Conservation (phyloP, 2,888 invertebrate species). For the Caenorhabditis macrosperma region DNA sequence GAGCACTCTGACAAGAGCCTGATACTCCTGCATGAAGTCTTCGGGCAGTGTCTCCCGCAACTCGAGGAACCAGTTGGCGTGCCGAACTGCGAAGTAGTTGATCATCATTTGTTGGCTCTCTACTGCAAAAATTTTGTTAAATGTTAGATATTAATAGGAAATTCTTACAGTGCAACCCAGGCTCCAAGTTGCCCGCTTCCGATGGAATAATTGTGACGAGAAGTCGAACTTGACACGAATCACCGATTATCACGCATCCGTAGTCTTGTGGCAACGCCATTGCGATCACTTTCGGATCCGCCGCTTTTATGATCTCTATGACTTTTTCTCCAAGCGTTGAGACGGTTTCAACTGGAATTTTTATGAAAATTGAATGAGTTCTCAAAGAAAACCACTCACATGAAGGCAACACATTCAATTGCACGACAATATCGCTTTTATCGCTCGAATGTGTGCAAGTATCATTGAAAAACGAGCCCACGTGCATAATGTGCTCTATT, state of each 20-base stretch:
- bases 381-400: conserved; percentile 38
- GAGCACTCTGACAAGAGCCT: conserved; percentile 88
- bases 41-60: conserved; percentile 84
- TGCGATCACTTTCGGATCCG: conserved; percentile 57
- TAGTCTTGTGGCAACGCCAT: conserved; percentile 79
- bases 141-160: too few relatives aligned
- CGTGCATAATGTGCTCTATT: conserved; percentile 6
- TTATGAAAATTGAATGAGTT: background rate
- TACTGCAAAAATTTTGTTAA: conserved; percentile 81
- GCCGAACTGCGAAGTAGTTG: conserved; percentile 93
- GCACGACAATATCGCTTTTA: conserved; percentile 68
- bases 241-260: conserved; percentile 91
- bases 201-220: conserved; percentile 94
- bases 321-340: conserved; percentile 92
- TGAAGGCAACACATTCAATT: conserved; percentile 66
- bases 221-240: conserved; percentile 90
- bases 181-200: conserved; percentile 93
- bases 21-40: conserved; percentile 12
- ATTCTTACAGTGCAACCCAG: conserved; percentile 86
- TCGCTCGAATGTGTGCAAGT: conserved; percentile 32
- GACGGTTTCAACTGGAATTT: conserved; percentile 88
- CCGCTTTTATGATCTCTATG: conserved; percentile 88
- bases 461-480: conserved; percentile 40
- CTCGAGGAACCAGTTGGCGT: conserved; percentile 98
- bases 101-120: conserved; percentile 88